phyloP scores from a whole-genome alignment of 1,140 invertebrate species.

The Drosophila melanica region DNA sequence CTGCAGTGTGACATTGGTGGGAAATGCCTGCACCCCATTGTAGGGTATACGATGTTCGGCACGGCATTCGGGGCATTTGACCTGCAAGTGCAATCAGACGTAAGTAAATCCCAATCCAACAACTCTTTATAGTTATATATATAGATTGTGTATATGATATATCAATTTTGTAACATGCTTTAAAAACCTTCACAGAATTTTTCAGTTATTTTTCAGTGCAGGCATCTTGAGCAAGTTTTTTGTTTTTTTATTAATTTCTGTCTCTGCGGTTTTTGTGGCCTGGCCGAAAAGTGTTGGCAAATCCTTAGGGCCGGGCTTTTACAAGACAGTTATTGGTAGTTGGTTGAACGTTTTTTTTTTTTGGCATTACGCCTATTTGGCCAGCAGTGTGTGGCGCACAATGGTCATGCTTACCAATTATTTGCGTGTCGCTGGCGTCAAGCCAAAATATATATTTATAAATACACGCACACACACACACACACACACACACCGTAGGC shows the following conservation, averaged over 20 bases:
- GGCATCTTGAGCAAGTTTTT: conserved; percentile 36
- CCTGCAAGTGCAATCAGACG: conserved; percentile 85
- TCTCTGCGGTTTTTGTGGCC: conserved; percentile 15
- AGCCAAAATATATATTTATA: conserved; percentile 73
- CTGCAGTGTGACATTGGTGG: conserved; percentile 97
- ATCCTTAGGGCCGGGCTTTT: conserved; percentile 21
- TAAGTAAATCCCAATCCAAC: conserved; percentile 14
- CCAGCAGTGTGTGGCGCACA: conserved; percentile 50
- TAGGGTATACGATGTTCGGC: conserved; percentile 98
- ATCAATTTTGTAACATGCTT: conserved; percentile 30
- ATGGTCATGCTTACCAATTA: conserved; percentile 76
- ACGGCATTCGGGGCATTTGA: conserved; percentile 99
- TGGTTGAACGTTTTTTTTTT: conserved; percentile 22
- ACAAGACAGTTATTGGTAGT: conserved; percentile 64
- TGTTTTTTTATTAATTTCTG: conserved; percentile 46
- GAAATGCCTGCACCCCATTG: conserved; percentile 97
- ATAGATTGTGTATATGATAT: background rate
- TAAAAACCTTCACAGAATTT: conserved; percentile 36
- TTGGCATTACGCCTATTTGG: conserved; percentile 35
- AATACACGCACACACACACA: conserved; percentile 59
- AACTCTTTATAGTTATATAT: background rate
- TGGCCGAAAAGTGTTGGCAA: conserved; percentile 22
- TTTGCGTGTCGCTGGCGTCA: conserved; percentile 73
- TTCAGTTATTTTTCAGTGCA: background rate
- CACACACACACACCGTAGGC: conserved; percentile 1